These are phyloP conservation scores for Anoncus sp. DNA, from an alignment of 2,888 invertebrate species.

Conservation along the genomic window DNA sequence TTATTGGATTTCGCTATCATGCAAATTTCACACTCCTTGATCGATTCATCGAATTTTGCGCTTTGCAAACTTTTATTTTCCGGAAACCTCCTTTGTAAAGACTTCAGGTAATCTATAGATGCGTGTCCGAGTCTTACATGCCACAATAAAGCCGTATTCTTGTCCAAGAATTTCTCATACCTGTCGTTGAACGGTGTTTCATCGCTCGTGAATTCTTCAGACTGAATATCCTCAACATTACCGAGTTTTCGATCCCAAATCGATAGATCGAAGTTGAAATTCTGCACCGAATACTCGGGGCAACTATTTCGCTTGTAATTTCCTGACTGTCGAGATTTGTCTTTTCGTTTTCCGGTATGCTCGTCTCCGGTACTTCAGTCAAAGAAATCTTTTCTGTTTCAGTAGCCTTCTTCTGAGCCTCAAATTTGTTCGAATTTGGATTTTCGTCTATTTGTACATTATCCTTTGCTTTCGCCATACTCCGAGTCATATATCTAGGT, in stretches of 20 bases:
- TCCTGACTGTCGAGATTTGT: slow-evolving; percentile 32
- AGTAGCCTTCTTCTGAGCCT: slow-evolving; percentile 29
- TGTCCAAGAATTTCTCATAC: slow-evolving; percentile 36
- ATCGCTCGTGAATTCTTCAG: slow-evolving; percentile 28
- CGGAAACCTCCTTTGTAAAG: slow-evolving; percentile 59
- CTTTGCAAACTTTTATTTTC: slow-evolving; percentile 57
- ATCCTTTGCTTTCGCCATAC: slow-evolving; percentile 30
- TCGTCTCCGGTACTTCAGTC: slow-evolving; percentile 45
- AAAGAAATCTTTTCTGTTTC: slow-evolving; percentile 34
- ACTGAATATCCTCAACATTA: slow-evolving; percentile 45
- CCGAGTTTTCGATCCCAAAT: slow-evolving; percentile 53
- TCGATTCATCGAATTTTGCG: slow-evolving; percentile 63
- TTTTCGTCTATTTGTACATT: slow-evolving; percentile 28
- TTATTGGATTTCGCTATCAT: slow-evolving; percentile 66
- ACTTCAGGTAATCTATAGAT: slow-evolving; percentile 64
- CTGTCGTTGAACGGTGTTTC: slow-evolving; percentile 44
- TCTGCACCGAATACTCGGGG: slow-evolving; percentile 31
- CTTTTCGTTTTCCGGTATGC: background rate
- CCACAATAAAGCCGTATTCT: slow-evolving; percentile 67
- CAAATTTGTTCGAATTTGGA: slow-evolving; percentile 35
- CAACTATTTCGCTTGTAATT: slow-evolving; percentile 38
- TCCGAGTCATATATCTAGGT: slow-evolving; percentile 52
- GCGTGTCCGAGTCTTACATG: slow-evolving; percentile 69
- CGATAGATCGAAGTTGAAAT: slow-evolving; percentile 46
- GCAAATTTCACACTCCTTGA: slow-evolving; percentile 67